phyloP scores from a whole-genome alignment of 1,140 invertebrate genomes.

The Halictus rubicundus region DNA sequence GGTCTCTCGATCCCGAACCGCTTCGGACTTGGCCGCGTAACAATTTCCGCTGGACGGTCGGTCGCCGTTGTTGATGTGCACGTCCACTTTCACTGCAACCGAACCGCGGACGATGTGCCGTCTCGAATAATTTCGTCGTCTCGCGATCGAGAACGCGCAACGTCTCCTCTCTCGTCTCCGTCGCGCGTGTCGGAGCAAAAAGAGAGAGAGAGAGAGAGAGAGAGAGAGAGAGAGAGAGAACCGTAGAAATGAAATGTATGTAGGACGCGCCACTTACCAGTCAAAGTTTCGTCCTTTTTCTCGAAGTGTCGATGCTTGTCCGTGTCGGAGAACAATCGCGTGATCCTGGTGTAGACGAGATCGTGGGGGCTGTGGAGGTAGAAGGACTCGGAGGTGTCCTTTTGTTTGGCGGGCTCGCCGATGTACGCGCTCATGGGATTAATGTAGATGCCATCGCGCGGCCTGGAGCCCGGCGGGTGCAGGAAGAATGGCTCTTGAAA shows the following conservation, averaged over 20 bases:
- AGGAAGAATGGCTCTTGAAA: conserved; percentile 80
- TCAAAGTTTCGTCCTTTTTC: conserved; percentile 77
- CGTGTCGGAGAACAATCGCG: conserved; percentile 86
- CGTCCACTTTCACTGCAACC: conserved; percentile 79
- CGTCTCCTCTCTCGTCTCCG: neutral
- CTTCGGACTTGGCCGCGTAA: conserved; percentile 71
- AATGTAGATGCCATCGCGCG: conserved; percentile 89
- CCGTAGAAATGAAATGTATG: conserved; percentile 25
- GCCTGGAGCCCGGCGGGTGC: conserved; percentile 79
- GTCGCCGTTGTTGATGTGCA: conserved; percentile 77
- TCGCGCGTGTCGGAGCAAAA: neutral
- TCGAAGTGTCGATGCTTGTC: conserved; percentile 69
- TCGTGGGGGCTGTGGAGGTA: conserved; percentile 91
- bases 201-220: neutral
- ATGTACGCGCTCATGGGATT: conserved; percentile 86
- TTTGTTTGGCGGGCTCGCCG: conserved; percentile 68
- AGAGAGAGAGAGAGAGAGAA: neutral
- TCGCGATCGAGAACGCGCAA: neutral
- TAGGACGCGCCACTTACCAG: conserved; percentile 75
- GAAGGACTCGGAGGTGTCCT: conserved; percentile 85
- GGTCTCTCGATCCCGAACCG: conserved; percentile 76
- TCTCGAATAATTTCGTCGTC: conserved; percentile 35
- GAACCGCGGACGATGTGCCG: conserved; percentile 28
- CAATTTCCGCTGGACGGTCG: conserved; percentile 69
- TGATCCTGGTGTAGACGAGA: conserved; percentile 88